phyloP scores from a whole-genome alignment of 2,888 invertebrate genomes.

The Rotaria sp. region DNA sequence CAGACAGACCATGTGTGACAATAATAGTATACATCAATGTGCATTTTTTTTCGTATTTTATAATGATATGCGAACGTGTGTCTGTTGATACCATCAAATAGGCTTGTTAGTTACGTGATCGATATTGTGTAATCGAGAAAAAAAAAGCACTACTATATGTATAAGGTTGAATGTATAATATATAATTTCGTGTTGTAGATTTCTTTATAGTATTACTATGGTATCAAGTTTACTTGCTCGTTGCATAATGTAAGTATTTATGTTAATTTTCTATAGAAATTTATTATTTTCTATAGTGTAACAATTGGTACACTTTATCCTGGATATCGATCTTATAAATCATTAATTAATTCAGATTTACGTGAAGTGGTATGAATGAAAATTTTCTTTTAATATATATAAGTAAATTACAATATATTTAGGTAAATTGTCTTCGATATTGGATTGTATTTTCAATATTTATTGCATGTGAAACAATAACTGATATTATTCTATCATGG shows the following conservation, averaged over 20 bases:
- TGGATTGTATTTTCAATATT: slow-evolving; percentile 97
- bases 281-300: slow-evolving; percentile 16
- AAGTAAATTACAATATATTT: slow-evolving; percentile 44
- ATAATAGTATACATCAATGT: neutral
- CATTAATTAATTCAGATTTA: slow-evolving; percentile 92
- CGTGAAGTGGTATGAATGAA: slow-evolving; percentile 67
- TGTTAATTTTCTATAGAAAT: neutral
- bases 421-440: slow-evolving; percentile 99
- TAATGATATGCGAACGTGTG: neutral
- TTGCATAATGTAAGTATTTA: neutral
- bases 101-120: neutral
- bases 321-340: slow-evolving; percentile 96
- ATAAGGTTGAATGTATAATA: neutral
- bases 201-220: neutral
- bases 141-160: neutral
- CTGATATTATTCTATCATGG: slow-evolving; percentile 86
- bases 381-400: neutral
- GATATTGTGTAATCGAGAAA: neutral
- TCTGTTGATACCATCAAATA: neutral
- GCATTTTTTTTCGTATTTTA: no score
- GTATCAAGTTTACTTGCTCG: slow-evolving; percentile 13
- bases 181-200: neutral
- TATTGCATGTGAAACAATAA: slow-evolving; percentile 84
- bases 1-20: neutral
- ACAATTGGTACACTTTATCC: slow-evolving; percentile 85